These are phyloP conservation scores for Pimephales promelas DNA, from an alignment of 2,113 vertebrate species.

Conservation along the genomic window DNA sequence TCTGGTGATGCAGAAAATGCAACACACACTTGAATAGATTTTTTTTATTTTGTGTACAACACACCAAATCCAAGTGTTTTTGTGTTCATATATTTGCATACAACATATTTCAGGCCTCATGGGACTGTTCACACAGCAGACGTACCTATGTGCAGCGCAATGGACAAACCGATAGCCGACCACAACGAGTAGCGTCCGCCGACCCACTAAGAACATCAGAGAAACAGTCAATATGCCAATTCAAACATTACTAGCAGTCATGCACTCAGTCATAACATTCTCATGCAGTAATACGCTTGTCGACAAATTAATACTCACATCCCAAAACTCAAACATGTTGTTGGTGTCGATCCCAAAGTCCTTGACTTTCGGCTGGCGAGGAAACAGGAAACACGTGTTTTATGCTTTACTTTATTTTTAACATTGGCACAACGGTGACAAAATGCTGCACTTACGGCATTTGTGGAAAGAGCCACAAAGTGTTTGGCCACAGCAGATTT, in stretches of 20 bases:
- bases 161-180: slow-evolving; percentile 97
- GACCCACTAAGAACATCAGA: slow-evolving; percentile 84
- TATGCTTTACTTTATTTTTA: neutral
- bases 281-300: neutral
- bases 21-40: neutral
- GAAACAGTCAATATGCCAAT: slow-evolving; percentile 11
- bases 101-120: neutral
- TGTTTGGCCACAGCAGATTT: slow-evolving; percentile 92
- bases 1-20: neutral
- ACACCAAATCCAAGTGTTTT: neutral
- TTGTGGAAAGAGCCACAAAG: slow-evolving; percentile 96
- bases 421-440: neutral
- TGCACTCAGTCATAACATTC: neutral
- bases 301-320: slow-evolving; percentile 78
- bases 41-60: neutral
- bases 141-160: slow-evolving; percentile 92
- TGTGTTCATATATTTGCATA: neutral
- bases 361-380: slow-evolving; percentile 87
- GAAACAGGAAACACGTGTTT: slow-evolving; percentile 47
- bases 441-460: slow-evolving; percentile 81
- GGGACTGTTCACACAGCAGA: slow-evolving; percentile 29
- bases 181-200: slow-evolving; percentile 96
- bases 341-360: slow-evolving; percentile 94
- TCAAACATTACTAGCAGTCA: neutral
- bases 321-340: slow-evolving; percentile 99